These are phyloP conservation scores for Onychomys leucogaster DNA, from an alignment of 2,797 vertebrate genomes.

Conservation along the genomic window DNA sequence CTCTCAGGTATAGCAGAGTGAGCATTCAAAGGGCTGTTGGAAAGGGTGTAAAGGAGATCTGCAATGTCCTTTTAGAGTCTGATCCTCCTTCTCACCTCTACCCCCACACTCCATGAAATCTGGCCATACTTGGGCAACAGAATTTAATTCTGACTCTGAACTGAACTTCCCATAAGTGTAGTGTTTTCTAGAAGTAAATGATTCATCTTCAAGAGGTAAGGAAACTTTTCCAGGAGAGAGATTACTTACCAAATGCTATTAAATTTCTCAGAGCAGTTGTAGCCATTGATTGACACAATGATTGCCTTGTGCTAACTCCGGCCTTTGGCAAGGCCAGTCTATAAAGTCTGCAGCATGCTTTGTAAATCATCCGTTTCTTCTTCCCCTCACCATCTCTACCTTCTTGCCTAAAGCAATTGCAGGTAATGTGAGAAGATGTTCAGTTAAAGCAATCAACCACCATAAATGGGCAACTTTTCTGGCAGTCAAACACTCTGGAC, in stretches of 20 bases:
- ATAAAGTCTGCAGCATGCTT: constrained; percentile 14
- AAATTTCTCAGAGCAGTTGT: constrained; percentile 29
- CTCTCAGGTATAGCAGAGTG: background rate
- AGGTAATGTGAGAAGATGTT: background rate
- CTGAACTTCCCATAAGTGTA: constrained; percentile 42
- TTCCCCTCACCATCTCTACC: background rate
- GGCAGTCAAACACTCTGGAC: background rate
- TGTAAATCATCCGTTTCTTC: constrained; percentile 9
- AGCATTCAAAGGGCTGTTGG: background rate
- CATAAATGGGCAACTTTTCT: background rate
- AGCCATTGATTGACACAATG: constrained; percentile 54
- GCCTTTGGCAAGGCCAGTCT: background rate
- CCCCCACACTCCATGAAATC: constrained; percentile 25
- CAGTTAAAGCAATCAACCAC: constrained; percentile 9
- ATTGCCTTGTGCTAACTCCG: background rate
- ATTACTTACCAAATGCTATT: constrained; percentile 43
- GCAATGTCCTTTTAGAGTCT: constrained; percentile 34
- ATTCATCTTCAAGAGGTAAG: constrained; percentile 65
- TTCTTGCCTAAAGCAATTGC: constrained; percentile 17
- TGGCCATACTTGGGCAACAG: background rate
- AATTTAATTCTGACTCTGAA: constrained; percentile 58
- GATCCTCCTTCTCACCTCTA: background rate
- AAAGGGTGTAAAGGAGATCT: background rate
- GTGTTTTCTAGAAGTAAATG: constrained; percentile 73
- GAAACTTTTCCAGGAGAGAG: constrained; percentile 56